Percentiles rank a stretch among this genome's conserved stretches.
These are phyloP conservation scores for Philopotamus ludificatus DNA, from an alignment of 1,140 invertebrate genomes.

Conservation along the genomic window DNA sequence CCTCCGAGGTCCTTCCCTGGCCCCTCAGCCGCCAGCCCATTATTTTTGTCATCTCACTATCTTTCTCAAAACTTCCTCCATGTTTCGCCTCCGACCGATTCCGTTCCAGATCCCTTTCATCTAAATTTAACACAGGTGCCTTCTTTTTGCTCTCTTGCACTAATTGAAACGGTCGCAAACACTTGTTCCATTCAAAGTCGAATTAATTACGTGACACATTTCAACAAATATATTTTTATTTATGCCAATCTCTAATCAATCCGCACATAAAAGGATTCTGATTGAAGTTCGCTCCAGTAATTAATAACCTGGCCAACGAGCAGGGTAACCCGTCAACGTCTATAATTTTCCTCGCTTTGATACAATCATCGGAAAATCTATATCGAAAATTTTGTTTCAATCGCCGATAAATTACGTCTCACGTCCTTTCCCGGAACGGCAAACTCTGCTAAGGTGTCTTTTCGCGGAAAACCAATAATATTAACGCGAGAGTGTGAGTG, in stretches of 20 bases:
- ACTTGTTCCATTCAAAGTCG: too few species aligned
- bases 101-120: background rate
- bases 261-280: background rate
- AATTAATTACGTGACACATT: too few species aligned
- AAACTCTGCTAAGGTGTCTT: conserved; percentile 1
- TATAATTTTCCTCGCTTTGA: background rate
- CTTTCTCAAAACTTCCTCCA: too few species aligned
- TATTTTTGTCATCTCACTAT: background rate
- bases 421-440: background rate
- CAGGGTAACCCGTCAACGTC: background rate
- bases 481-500: too few species aligned
- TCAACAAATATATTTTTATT: background rate
- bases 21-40: conserved; percentile 8
- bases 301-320: background rate
- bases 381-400: conserved; percentile 24
- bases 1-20: conserved; percentile 1
- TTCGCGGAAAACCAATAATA: conserved; percentile 36
- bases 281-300: background rate
- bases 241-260: background rate
- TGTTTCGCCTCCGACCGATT: background rate
- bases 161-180: background rate
- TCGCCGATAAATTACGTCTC: conserved; percentile 28
- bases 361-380: background rate
- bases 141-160: background rate
- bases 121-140: background rate